Evolutionary conservation across 2,797 vertebrate genomes (phyloP).

Genomic region (Ibycter americanus): DNA sequence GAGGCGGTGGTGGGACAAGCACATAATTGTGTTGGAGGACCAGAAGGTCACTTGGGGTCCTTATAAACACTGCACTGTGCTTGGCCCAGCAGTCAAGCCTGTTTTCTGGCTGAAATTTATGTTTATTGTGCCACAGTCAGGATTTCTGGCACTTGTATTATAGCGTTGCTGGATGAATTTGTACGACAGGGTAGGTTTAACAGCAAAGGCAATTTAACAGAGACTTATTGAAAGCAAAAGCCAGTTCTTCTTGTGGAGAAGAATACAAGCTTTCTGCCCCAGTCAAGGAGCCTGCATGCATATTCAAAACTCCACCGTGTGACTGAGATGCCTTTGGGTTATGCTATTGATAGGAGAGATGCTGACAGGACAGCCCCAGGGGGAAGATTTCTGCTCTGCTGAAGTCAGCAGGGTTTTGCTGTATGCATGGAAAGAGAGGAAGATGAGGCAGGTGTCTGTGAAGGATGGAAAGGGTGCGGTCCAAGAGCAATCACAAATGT

Average conservation of each 20-base stretch:
- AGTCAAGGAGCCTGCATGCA: not conserved
- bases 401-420: not conserved
- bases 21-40: not conserved
- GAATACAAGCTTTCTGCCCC: not conserved
- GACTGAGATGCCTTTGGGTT: not conserved
- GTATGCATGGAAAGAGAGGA: not conserved
- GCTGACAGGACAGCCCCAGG: not conserved
- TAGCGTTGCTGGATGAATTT: not conserved
- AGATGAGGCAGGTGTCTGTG: not conserved
- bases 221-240: not conserved
- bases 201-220: not conserved
- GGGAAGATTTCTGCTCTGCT: not conserved
- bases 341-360: not conserved
- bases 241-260: not conserved
- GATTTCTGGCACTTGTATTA: not conserved
- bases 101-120: not conserved
- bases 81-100: not conserved
- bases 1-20: not conserved
- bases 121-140: not conserved
- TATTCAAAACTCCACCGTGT: not conserved
- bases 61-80: not conserved
- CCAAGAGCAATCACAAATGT: not conserved
- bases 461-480: fast-evolving
- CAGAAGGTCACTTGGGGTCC: not conserved
- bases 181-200: not conserved